Evolutionary conservation across 2,797 vertebrate genomes (phyloP).

Genomic region (Columba guinea): DNA sequence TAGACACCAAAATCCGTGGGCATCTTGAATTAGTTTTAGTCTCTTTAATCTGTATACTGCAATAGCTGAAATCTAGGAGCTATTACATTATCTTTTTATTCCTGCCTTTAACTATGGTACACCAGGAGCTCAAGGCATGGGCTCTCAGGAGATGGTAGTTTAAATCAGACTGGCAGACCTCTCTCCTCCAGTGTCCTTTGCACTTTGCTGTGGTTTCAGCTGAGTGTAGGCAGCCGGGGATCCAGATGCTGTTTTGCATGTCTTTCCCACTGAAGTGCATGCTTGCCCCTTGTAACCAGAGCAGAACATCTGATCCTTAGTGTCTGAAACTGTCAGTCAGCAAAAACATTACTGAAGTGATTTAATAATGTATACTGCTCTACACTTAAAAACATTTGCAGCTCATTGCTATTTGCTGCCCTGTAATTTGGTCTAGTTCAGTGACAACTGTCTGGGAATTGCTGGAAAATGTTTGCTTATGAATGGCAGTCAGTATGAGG

Average conservation of each 20-base stretch:
- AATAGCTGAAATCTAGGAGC: conserved; percentile 4
- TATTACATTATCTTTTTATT: conserved; percentile 17
- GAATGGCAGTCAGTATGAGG: not conserved
- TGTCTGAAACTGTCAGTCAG: not conserved
- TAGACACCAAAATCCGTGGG: not conserved
- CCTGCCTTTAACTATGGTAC: not conserved
- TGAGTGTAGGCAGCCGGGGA: not conserved
- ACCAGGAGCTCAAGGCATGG: not conserved
- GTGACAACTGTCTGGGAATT: not conserved
- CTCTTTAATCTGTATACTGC: not conserved
- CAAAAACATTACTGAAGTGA: not conserved
- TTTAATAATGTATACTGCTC: not conserved
- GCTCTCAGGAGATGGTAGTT: not conserved
- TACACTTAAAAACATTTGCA: not conserved
- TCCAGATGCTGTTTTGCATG: not conserved
- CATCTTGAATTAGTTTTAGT: not conserved
- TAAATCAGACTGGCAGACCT: not conserved
- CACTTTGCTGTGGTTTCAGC: not conserved
- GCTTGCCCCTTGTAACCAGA: not conserved
- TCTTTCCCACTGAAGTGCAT: not conserved
- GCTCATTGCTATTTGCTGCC: not conserved
- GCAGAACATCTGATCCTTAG: not conserved
- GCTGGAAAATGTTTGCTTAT: not conserved
- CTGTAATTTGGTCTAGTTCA: not conserved
- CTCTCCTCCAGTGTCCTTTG: not conserved